These are phyloP conservation scores for Chiloscyllium punctatum DNA, from an alignment of 2,797 vertebrate species.

Conservation along the genomic window DNA sequence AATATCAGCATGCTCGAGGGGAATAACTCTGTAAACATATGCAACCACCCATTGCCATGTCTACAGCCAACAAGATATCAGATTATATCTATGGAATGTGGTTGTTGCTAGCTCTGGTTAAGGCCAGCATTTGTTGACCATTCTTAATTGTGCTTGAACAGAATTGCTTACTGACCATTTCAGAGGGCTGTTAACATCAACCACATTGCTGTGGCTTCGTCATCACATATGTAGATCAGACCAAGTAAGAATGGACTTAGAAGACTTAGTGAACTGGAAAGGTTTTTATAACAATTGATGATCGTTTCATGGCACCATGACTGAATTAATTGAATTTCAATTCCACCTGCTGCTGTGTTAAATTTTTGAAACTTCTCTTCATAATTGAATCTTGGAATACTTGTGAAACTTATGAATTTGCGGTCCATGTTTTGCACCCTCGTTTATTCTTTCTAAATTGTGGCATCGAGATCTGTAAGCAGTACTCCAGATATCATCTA, in stretches of 20 bases:
- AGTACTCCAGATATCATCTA: neutral
- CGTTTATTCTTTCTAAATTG: neutral
- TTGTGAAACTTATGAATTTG: neutral
- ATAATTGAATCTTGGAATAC: neutral
- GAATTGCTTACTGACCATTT: no score
- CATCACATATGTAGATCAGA: no score
- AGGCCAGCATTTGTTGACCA: no score
- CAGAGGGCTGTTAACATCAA: no score
- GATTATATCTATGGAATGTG: neutral
- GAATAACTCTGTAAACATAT: neutral
- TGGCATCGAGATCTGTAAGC: neutral
- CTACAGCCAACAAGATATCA: neutral
- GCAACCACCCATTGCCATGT: neutral
- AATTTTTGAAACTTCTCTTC: neutral
- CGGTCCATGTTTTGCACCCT: neutral
- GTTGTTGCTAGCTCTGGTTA: no score
- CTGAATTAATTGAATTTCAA: no score
- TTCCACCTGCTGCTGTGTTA: neutral
- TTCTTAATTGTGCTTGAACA: no score
- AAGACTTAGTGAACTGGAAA: no score
- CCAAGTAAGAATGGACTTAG: no score
- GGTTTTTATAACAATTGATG: no score
- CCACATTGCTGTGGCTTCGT: no score
- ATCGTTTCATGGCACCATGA: no score
- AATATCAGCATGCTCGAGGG: neutral